Percentiles rank a stretch among this genome's conserved stretches.
These are phyloP conservation scores for Phenganax subtilis DNA, from an alignment of 92 coral and sea anemone genomes.

Conservation along the genomic window DNA sequence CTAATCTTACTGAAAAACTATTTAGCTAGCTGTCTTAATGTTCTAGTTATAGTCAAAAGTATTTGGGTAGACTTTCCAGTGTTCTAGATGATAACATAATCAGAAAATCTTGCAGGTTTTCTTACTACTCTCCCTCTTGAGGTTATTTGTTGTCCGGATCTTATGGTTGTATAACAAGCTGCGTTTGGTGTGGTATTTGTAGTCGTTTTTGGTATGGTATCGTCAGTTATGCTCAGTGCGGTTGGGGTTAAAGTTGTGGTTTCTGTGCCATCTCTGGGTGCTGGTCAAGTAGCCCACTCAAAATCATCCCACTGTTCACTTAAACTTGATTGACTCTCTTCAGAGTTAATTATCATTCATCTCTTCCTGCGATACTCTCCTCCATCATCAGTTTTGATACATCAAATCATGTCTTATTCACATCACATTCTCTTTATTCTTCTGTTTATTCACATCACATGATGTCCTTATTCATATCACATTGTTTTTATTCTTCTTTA, in stretches of 20 bases:
- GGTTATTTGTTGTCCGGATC: slow-evolving; percentile 17
- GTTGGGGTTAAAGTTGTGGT: background rate
- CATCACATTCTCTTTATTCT: too few relatives aligned
- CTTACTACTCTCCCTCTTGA: slow-evolving; percentile 35
- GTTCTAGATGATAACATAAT: slow-evolving; percentile 6
- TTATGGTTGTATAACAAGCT: too few relatives aligned
- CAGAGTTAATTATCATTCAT: slow-evolving; percentile 23
- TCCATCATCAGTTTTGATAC: slow-evolving; percentile 30
- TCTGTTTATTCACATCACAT: too few relatives aligned
- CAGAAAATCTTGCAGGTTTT: slow-evolving; percentile 37
- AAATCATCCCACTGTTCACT: too few relatives aligned
- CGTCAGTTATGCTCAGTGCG: background rate
- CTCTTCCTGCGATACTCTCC: slow-evolving; percentile 32
- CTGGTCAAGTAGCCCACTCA: background rate
- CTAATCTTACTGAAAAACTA: too few relatives aligned
- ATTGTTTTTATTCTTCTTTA: too few relatives aligned
- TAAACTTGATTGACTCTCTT: background rate
- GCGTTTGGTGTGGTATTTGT: too few relatives aligned
- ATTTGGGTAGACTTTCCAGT: background rate
- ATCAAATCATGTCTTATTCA: too few relatives aligned
- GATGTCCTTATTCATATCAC: too few relatives aligned
- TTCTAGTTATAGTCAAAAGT: background rate
- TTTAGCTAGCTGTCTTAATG: background rate
- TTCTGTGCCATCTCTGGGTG: background rate
- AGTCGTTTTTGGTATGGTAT: background rate